phyloP scores from a whole-genome alignment of 2,888 invertebrate genomes.

The Sicus ferrugineus region DNA sequence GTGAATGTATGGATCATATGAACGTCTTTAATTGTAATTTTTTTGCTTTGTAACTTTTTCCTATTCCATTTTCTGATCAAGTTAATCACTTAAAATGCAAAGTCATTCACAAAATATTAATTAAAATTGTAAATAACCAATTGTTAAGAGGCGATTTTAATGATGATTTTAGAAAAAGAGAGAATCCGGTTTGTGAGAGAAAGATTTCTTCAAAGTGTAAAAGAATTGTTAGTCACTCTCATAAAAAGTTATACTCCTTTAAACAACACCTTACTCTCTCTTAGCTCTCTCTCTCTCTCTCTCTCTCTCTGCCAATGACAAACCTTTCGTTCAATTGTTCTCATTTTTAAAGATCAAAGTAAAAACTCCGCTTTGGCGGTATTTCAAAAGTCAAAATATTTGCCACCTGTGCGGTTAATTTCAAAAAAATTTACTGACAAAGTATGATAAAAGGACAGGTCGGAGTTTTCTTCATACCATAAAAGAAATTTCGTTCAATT shows the following conservation, averaged over 20 bases:
- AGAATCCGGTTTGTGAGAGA: not conserved
- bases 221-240: not conserved
- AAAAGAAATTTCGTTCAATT: not conserved
- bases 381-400: not conserved
- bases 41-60: not conserved
- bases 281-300: too few species aligned
- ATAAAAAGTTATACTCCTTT: too few species aligned
- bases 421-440: not conserved
- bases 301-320: too few species aligned
- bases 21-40: too few species aligned
- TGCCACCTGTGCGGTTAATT: not conserved
- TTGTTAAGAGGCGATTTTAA: not conserved
- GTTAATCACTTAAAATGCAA: constrained; percentile 60
- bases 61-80: not conserved
- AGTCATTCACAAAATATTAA: constrained; percentile 58
- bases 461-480: not conserved
- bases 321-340: too few species aligned
- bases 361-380: too few species aligned
- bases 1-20: too few species aligned
- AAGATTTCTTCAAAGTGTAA: not conserved
- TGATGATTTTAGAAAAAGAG: not conserved
- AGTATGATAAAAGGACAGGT: not conserved
- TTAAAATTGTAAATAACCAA: not conserved
- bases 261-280: too few species aligned
- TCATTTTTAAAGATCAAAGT: too few species aligned